Base-by-base conservation (phyloP, 2,888 invertebrate genomes). In the Drosophila kambysellisi region DNA sequence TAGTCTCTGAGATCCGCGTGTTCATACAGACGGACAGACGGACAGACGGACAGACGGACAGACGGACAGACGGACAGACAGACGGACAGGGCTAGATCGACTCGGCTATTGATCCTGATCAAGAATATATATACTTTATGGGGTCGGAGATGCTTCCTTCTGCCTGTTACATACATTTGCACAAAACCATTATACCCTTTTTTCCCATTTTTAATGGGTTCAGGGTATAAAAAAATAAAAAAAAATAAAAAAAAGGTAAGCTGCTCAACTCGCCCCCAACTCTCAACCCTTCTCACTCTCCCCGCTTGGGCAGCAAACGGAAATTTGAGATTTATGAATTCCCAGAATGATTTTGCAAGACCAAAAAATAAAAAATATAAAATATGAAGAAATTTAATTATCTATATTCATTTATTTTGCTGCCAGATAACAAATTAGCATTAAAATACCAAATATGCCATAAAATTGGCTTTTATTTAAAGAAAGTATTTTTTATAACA, bases 261-360 rank as follows among this genome's bases (percentile, higher is more conserved):
- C 15, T 29, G 39, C 4, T 33, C 20, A 43, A 35, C 51, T 71
- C 35, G 29, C 41, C 72, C 17, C 20, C 41, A 62, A 64, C 78
- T 65, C 65, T 33, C 52, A 29, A 4, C 4, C 39, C 4, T 37
- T 46, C 41, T 64, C 46, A 32, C 63, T 67, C 57, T 54, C 61
- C 43, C 73, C 43, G 58, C 65, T 76, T 50, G 60, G 67, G 63
- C 60, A 71, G 71, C 79, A 70, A 46, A 54, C 80, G 89, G 87
- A 87, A 87, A 87, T 75, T 86, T 79, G 87, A 87, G 87, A 87
- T 90, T 87, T 87, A 90, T 87, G 74, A 87, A 90, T 87, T 87
- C 87, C 56, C 63, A 78, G 87, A 87, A 87, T 81, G 74, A 87
- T 87, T 89, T 76, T 53, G 54, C 37, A 20, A 56, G 51, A 56